These are phyloP conservation scores for Capromys pilorides DNA, from an alignment of 2,797 vertebrate genomes.

Conservation along the genomic window DNA sequence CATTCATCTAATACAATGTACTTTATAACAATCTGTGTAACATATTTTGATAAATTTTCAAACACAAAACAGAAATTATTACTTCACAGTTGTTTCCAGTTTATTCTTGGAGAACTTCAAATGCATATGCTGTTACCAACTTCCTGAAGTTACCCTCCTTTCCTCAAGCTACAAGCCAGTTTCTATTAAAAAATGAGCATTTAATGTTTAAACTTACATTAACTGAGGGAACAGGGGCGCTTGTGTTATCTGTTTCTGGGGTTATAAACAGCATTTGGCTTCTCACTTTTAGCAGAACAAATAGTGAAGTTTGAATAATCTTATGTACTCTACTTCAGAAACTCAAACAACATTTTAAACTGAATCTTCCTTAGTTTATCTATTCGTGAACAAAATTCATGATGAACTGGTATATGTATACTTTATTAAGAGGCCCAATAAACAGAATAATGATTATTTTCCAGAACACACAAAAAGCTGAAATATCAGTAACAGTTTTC, in stretches of 20 bases:
- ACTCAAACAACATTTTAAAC: conserved; percentile 47
- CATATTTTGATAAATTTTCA: conserved; percentile 35
- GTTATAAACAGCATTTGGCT: conserved; percentile 68
- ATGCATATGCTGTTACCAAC: background rate
- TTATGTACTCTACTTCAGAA: background rate
- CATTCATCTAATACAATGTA: background rate
- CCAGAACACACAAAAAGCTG: background rate
- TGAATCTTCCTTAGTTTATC: conserved; percentile 31
- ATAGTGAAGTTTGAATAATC: conserved; percentile 66
- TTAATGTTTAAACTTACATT: conserved; percentile 39
- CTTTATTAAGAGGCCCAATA: background rate
- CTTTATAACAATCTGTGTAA: background rate
- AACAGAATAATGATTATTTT: background rate
- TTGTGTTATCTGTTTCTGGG: conserved; percentile 49
- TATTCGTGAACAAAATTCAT: background rate
- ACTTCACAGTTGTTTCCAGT: background rate
- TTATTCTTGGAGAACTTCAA: conserved; percentile 5
- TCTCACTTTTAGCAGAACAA: conserved; percentile 69
- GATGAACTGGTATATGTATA: conserved; percentile 4
- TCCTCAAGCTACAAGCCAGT: conserved; percentile 18
- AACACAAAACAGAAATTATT: background rate
- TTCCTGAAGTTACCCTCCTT: conserved; percentile 45
- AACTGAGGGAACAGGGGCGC: background rate
- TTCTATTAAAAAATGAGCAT: conserved; percentile 64
- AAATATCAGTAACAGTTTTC: background rate